Evolutionary conservation across 2,797 vertebrate genomes (phyloP).

Genomic region (Botia almorhae): DNA sequence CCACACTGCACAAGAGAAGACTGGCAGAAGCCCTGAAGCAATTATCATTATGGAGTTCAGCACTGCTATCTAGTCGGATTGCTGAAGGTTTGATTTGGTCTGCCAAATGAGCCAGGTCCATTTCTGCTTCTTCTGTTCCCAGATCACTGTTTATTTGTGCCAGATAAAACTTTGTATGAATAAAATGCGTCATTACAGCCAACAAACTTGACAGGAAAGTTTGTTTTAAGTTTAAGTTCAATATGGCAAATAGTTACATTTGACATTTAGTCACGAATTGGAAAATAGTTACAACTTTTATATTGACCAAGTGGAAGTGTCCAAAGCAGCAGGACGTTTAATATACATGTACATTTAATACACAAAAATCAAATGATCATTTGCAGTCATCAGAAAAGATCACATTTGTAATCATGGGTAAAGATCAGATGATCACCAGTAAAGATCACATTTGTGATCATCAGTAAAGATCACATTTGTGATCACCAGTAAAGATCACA

Average conservation of each 20-base stretch:
- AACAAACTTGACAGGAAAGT: neutral
- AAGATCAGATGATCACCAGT: neutral
- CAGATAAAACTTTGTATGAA: conserved; percentile 30
- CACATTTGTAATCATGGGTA: neutral
- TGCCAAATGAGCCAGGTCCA: conserved; percentile 30
- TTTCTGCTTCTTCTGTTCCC: conserved; percentile 38
- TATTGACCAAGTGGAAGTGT: neutral
- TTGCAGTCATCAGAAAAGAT: no score
- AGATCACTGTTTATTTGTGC: conserved; percentile 4
- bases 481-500: no score
- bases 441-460: neutral
- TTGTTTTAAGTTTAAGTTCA: no score
- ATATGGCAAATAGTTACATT: conserved; percentile 5
- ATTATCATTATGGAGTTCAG: conserved; percentile 29
- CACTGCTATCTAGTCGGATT: conserved; percentile 26
- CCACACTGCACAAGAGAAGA: conserved; percentile 31
- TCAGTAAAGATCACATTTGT: neutral
- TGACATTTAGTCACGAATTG: neutral
- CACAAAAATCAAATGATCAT: no score
- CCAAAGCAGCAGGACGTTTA: neutral
- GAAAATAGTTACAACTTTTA: neutral
- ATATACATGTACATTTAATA: neutral
- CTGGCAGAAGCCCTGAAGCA: conserved; percentile 29
- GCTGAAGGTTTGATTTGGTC: conserved; percentile 32
- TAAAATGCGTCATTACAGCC: conserved; percentile 15